Percentiles rank a stretch among this genome's conserved stretches.
These are phyloP conservation scores for Acanthosepion lycidas DNA, from an alignment of 2,888 invertebrate species.

Conservation along the genomic window DNA sequence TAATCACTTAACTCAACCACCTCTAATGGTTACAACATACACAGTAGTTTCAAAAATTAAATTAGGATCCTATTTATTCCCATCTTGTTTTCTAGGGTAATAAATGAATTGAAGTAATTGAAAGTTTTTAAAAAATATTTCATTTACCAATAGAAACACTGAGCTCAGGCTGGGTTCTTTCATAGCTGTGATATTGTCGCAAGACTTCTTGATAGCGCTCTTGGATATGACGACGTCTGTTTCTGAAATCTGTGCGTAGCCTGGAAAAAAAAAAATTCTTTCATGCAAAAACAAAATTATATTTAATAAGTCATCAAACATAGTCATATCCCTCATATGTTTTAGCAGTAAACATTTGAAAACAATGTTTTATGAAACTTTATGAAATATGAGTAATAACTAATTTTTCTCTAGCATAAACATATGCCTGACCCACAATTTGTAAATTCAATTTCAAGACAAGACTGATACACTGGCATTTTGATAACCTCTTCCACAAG, in stretches of 20 bases:
- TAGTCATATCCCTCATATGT: not conserved
- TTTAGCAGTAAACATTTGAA: not conserved
- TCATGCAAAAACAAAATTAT: not conserved
- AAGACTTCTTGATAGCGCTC: slow-evolving; percentile 43
- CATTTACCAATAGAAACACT: not conserved
- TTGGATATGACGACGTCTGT: slow-evolving; percentile 41
- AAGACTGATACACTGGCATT: no score
- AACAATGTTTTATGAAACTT: not conserved
- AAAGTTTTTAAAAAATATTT: not conserved
- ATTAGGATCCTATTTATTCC: no score
- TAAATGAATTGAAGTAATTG: no score
- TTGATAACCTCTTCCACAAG: no score
- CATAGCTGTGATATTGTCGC: slow-evolving; percentile 35
- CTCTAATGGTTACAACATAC: no score
- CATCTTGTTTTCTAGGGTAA: no score
- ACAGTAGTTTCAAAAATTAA: no score
- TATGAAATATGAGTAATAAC: no score
- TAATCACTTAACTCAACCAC: no score
- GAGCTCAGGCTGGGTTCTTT: slow-evolving; percentile 35
- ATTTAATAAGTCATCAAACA: not conserved
- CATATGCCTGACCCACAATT: no score
- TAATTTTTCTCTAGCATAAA: no score
- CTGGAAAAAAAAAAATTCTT: not conserved
- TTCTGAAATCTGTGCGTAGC: slow-evolving; percentile 6
- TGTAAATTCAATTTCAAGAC: no score